Conservation (phyloP, 2,888 invertebrate species). For the Spicauda simplicius region DNA sequence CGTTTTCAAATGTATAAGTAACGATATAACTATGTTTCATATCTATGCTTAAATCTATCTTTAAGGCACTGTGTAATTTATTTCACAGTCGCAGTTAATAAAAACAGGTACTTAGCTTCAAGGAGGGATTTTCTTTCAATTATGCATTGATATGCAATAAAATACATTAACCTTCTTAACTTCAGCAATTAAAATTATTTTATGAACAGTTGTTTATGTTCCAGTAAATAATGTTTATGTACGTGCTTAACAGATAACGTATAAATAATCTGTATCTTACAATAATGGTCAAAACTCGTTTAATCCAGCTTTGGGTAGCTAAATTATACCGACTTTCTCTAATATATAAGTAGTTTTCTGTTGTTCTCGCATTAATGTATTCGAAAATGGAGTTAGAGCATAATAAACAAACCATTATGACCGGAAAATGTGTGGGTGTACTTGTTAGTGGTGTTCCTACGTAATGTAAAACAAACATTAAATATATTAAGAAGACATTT, state of each 20-base stretch:
- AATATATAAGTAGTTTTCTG: constrained; percentile 38
- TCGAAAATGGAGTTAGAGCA: constrained; percentile 49
- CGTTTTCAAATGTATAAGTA: too few species aligned
- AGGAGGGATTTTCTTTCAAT: not conserved
- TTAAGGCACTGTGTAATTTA: not conserved
- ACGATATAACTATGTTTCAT: too few species aligned
- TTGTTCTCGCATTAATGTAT: constrained; percentile 42
- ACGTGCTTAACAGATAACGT: constrained; percentile 5
- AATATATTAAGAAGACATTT: constrained; percentile 29
- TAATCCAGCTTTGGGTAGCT: not conserved
- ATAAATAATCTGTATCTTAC: not conserved
- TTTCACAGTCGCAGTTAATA: not conserved
- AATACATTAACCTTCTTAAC: not conserved
- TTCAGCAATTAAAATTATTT: not conserved
- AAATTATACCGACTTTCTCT: constrained; percentile 43
- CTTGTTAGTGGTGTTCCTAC: constrained; percentile 35
- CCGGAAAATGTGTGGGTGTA: constrained; percentile 48
- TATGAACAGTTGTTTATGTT: not conserved
- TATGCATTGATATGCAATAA: not conserved
- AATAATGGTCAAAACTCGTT: constrained; percentile 13
- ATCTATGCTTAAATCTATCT: too few species aligned
- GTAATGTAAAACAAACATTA: constrained; percentile 34
- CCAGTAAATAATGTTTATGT: not conserved
- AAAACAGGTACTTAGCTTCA: not conserved
- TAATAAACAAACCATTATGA: constrained; percentile 51